Conservation (phyloP, 2,113 vertebrate species). For the Eretmochelys imbricata region DNA sequence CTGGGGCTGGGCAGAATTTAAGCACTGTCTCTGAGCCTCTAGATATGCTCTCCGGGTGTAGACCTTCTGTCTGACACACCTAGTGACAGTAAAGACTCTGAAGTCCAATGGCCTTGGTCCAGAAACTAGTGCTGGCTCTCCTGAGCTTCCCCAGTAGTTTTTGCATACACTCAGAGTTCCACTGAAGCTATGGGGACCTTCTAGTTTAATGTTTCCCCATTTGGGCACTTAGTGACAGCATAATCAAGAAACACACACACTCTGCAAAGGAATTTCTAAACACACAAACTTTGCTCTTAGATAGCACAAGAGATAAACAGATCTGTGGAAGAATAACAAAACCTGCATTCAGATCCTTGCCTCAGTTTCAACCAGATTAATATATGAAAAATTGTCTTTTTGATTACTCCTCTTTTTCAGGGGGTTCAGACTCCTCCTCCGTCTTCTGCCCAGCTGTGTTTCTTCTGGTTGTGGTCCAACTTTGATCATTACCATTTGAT, state of each 20-base stretch:
- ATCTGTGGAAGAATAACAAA: not conserved
- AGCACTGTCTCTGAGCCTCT: too few relatives aligned
- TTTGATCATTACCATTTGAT: too few relatives aligned
- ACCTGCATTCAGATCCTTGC: not conserved
- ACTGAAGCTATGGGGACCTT: not conserved
- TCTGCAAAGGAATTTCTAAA: not conserved
- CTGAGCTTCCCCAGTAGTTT: not conserved
- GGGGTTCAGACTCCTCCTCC: not conserved
- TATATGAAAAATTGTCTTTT: not conserved
- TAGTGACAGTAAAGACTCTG: not conserved
- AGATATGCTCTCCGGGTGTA: too few relatives aligned
- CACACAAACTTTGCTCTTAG: not conserved
- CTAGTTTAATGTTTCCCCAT: slow-evolving; percentile 43
- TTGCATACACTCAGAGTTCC: not conserved
- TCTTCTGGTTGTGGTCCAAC: too few relatives aligned
- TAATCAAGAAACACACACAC: not conserved
- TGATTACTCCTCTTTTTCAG: not conserved
- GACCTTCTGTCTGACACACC: not conserved
- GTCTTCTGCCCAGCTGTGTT: not conserved
- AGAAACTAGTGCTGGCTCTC: not conserved
- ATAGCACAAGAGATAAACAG: too few relatives aligned
- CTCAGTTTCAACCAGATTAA: not conserved
- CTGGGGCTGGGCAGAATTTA: too few relatives aligned
- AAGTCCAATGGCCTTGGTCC: not conserved
- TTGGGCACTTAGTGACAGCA: not conserved